Evolutionary conservation across 2,113 vertebrate genomes (phyloP).

Genomic region (Butastur rufipennis): DNA sequence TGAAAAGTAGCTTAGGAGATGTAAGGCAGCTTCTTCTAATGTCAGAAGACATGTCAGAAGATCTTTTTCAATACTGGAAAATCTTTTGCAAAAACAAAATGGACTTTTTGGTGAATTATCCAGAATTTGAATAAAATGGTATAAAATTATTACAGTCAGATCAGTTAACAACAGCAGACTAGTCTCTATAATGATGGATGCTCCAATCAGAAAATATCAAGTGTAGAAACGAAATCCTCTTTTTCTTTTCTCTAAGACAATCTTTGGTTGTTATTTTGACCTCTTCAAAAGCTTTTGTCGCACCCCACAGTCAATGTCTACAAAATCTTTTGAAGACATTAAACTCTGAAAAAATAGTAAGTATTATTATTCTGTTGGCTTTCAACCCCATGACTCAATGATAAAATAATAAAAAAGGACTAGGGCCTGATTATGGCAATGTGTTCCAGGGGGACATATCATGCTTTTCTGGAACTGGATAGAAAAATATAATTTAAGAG

Average conservation of each 20-base stretch:
- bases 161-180: background rate
- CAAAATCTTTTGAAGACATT: background rate
- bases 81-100: background rate
- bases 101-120: background rate
- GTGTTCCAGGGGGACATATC: background rate
- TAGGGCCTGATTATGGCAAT: background rate
- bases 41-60: background rate
- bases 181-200: background rate
- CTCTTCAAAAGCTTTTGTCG: background rate
- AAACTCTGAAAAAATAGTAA: background rate
- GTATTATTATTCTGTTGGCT: background rate
- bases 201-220: accelerated
- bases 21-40: background rate
- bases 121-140: background rate
- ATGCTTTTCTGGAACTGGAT: background rate
- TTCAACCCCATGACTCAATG: background rate
- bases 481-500: background rate
- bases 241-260: background rate
- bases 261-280: background rate
- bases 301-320: background rate
- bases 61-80: background rate
- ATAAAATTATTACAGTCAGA: background rate
- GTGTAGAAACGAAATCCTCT: accelerated
- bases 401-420: background rate
- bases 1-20: background rate